Base-by-base conservation (phyloP, 1,140 invertebrate genomes). In the Trigoniulus corallinus region DNA sequence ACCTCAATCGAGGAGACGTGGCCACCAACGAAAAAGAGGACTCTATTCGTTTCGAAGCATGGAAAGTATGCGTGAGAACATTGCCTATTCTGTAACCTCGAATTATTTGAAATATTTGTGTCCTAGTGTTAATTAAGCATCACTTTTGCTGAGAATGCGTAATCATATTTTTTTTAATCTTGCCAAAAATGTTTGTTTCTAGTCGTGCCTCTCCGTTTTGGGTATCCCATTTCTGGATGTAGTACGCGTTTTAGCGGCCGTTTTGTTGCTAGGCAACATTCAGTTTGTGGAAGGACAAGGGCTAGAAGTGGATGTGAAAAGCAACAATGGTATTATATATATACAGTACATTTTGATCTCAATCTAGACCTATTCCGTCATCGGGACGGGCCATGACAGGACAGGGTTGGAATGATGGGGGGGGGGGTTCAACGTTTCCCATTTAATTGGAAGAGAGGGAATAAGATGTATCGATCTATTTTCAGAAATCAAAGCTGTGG, bases 181-280 rank as follows among this genome's bases (percentile, higher is more conserved):
- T n/a, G n/a, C n/a, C n/a, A n/a, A n/a, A n/a, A n/a, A n/a, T n/a
- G n/a, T 39, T 39, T 12, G 18, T 39, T 57, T 61, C 1, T 54
- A 80, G 77, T 74, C 47, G 79, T 61, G 59, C 46, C 51, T 68
- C 13, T 58, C 60, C n/a, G 55, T 92, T 12, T 71, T 94, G 18
- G 91, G 89, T 13, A 94, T 95, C 56, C 88, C 88, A 2, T 93
- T 92, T 62, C 66, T 91, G 63, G 91, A 95, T 67, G 89, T 95
- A 4, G 82, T 94, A 13, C 72, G 89, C 55, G 87, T 94, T 1
- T 65, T 95, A 51, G 84, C 88, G 22, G 87, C 88, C 0, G 85
- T 94, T 23, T 67, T 96, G 51, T 74, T 94, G 42, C 72, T 95
- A 24, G 91, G 89, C 34, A 95, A 94, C 66, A 81, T 94, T 37